Base-by-base conservation (phyloP, 1,140 invertebrate genomes). In the Telenomus remus region DNA sequence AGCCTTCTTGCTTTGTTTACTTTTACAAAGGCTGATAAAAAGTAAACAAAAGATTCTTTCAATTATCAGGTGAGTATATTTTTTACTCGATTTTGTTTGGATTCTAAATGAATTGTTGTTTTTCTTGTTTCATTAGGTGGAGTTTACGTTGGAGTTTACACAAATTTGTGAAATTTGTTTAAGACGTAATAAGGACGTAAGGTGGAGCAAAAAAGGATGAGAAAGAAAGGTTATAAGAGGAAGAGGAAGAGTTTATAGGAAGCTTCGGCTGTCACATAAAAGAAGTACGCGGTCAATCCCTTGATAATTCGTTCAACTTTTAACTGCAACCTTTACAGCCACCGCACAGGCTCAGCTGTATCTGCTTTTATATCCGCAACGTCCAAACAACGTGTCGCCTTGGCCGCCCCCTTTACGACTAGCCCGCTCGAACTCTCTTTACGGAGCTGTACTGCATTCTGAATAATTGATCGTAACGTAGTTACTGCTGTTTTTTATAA, bases 381-480 rank as follows among this genome's bases (percentile, higher is more conserved):
- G 74, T 81, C 79, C 72, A 76, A 81, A 80, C 76, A 79, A 79
- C 84, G 80, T 76, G 75, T 81, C 80, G 79, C 83, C 80, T 79
- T 83, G 71, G 2, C 70, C 78, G 60, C 81, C 80, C 82, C 79
- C 80, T 84, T 87, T 87, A 87, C 85, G 85, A 87, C 85, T 82
- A 81, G 74, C 80, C 80, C 73, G 76, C 78, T 81, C 79, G 70
- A 81, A 81, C 79, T 73, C 78, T 82, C 79, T 82, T 81, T 82
- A 81, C 79, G 79, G 72, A 84, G 78, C 78, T 81, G 76, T 82
- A 71, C 71, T 68, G 79, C 79, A 80, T 79, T 76, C 76, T 87
- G 84, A 87, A 88, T 88, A 85, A 88, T 87, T 86, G 81, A 88
- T 84, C 79, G 69, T 87, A 87, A 87, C 86, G 84, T 86, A 87